Base-by-base conservation (phyloP, 2,797 vertebrate species). In the Ciconia nigra region DNA sequence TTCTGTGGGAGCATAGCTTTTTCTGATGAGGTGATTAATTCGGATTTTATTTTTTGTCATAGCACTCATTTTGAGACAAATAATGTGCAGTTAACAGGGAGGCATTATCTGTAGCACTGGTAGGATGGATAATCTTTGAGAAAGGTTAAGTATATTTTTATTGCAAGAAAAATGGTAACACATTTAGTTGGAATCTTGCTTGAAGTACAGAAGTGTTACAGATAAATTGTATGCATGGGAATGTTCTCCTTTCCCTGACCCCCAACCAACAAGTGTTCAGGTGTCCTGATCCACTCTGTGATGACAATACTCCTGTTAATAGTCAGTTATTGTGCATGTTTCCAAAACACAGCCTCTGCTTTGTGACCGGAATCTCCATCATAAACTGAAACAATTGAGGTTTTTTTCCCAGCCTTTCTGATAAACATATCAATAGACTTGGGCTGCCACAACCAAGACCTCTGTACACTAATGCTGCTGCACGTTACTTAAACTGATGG, bases 401-500 rank as follows among this genome's bases (percentile, higher is more conserved):
- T 74, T 88, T 88, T 83, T 67, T 29, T 91, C 11, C 46, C 37
- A 33, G 0, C 2, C 31, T 70, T 42, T 41, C 31, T 67, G 72
- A 5, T 61, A 24, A 44, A 15, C 6, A 2, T 17, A 5, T 24
- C 26, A 6, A 1, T 4, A 16, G 42, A 4, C 1, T 13, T 47
- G 63, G 37, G 42, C 63, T 61, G 51, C 22, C 42, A 8, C 55
- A 54, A 4, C 39, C 24, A 37, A 16, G 61, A 31, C 8, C 4
- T 0, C 13, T 51, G 51, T 24, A 8, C 2, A 0, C 31, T 31
- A 4, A 26, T 51, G 44, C 31, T 2, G 3, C 11, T 46, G 54
- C 37, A 5, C 0, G 0, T 13, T 12, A 4, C 31, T 33, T 35
- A 31, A 51, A 16, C 14, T 55, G 33, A 7, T 42, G 74, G 24